phyloP scores from a whole-genome alignment of 2,113 vertebrate genomes.

The Trematomus loennbergii region DNA sequence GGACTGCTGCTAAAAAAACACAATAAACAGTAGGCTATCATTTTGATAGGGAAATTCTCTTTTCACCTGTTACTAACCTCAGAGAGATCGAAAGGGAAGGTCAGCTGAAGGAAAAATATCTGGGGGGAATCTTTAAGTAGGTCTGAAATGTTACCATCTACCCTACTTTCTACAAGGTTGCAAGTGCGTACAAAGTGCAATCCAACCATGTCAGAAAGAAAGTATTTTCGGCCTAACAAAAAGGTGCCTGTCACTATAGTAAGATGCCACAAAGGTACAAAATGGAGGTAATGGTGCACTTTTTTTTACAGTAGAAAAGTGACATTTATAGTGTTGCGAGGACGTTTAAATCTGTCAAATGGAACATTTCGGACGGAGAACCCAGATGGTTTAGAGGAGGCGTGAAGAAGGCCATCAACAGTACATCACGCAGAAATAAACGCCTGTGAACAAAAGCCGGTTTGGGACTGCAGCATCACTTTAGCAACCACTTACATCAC shows the following conservation, averaged over 20 bases:
- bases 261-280: too few species aligned
- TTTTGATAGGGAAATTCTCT: neutral
- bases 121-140: neutral
- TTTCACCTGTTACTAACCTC: neutral
- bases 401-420: conserved; percentile 3
- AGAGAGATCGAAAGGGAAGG: neutral
- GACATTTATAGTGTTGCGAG: too few species aligned
- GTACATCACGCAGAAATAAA: neutral
- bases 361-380: neutral
- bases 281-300: too few species aligned
- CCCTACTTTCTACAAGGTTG: neutral
- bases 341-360: neutral
- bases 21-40: neutral
- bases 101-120: neutral
- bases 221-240: neutral
- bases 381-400: neutral
- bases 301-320: too few species aligned
- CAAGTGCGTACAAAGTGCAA: too few species aligned
- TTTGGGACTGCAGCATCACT: neutral
- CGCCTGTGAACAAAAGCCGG: neutral
- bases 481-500: neutral
- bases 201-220: neutral
- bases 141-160: neutral
- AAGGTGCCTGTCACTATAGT: too few species aligned
- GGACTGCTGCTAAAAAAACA: neutral